Base-by-base conservation (phyloP, 2,797 vertebrate genomes). In the Sylvia borin region DNA sequence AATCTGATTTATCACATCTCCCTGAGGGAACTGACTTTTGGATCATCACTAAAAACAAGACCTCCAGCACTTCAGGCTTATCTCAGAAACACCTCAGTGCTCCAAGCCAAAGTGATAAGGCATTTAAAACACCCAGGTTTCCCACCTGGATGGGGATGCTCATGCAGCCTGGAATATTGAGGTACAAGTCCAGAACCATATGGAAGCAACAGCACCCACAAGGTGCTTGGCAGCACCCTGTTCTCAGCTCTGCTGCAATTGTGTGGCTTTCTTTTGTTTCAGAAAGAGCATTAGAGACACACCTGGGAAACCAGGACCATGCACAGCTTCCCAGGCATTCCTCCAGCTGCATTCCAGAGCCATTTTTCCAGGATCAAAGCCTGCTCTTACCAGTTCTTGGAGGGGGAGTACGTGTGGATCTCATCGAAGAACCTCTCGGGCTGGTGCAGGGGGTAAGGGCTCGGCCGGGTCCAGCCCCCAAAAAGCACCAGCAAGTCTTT, bases 371-470 rank as follows among this genome's bases (percentile, higher is more conserved):
- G 61, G 85, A 82, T 88, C 87, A 83, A 92, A 92, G 88, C 22
- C 36, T 11, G 62, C 50, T 78, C 98, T 98, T 97, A 99, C 99
- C 99, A 99, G 97, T 99, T 99, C 96, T 99, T 99, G 88, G 99
- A 99, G 55, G 99, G 99, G 1, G 99, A 99, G 92, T 99, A 99
- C 0, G 99, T 99, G 94, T 99, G 99, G 96, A 99, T 99, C 96
- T 99, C 99, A 89, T 99, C 99, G 60, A 99, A 99, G 98, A 99
- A 99, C 70, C 99, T 98, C 93, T 99, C 99, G 0, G 99, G 99
- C 88, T 99, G 99, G 97, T 99, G 99, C 31, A 99, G 98, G 26
- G 99, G 99, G 93, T 99, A 99, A 5, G 99, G 99, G 93, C 99
- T 99, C 0, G 99, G 99, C 10, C 99, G 98, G 0, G 99, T 99